Evolutionary conservation across 2,113 vertebrate genomes (phyloP), one percentile per base, ranked within the genome.

Genomic region (Anseranas semipalmata): DNA sequence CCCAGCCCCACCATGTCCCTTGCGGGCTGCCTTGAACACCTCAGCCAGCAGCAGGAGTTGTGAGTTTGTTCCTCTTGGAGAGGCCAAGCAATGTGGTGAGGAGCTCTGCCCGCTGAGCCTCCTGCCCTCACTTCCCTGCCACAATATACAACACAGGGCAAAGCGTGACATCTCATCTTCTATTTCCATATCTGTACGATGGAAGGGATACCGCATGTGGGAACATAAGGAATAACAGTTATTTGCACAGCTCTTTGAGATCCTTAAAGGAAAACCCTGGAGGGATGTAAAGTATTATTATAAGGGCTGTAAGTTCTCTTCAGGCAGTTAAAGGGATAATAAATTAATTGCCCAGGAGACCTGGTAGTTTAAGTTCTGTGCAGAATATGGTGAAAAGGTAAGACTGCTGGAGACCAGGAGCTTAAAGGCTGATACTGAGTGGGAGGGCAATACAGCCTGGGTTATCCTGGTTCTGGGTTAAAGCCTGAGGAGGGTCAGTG

Each of bases 311-410:
- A 79, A 59, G 92, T 93, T 95, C 94, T 96, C 96, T 75, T 56
- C 81, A 95, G 93, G 79, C 76, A 81, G 93, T 95, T 91, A 84
- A 95, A 95, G 87, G 83, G 75, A 82, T 95, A 60, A 96, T 95
- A 94, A 96, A 96, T 91, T 70, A 74, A 88, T 93, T 85, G 91
- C 92, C 65, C 91, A 55, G 74, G 96, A 96, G 94, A 80, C 85
- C 37, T 89, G 78, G 67, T 37, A 45, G 48, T 81, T 17, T 9
- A 79, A 93, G 48, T 72, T 96, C 46, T 85, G 74, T 72, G 80
- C 37, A 50, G 86, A 87, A 71, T 39, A 11, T 5, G 39, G 90
- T 75, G 15, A 83, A 89, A 89, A 85, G 71, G 28, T 66, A 74
- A 63, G 82, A 60, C 25, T 89, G 48, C 22, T 39, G 59, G 75